Percentiles rank a stretch among this genome's conserved stretches.
These are phyloP conservation scores for Chionoecetes opilio DNA, from an alignment of 1,140 invertebrate genomes.

Conservation along the genomic window DNA sequence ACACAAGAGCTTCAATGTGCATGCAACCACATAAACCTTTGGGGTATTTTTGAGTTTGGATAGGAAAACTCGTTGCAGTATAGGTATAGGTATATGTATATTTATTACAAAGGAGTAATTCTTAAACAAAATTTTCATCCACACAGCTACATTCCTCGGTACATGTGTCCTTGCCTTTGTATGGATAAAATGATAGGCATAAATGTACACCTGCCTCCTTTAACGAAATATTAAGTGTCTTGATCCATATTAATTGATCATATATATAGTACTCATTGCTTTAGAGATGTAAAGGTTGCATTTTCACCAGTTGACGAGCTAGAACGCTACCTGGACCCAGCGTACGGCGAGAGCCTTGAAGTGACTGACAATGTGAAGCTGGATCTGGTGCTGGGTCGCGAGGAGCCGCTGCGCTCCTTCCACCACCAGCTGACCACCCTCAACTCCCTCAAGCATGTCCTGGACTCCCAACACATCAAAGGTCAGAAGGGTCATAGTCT, in stretches of 20 bases:
- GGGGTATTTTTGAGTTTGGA: too few species aligned
- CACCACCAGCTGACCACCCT: conserved; percentile 73
- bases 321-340: conserved; percentile 77
- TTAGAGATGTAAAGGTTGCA: background rate
- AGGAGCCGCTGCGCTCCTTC: conserved; percentile 69
- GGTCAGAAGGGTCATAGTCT: conserved; percentile 38
- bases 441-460: conserved; percentile 68
- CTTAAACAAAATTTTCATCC: too few species aligned
- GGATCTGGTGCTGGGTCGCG: conserved; percentile 73
- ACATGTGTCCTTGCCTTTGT: too few species aligned
- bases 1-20: too few species aligned
- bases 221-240: too few species aligned
- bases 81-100: too few species aligned
- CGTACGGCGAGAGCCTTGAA: conserved; percentile 69
- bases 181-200: too few species aligned
- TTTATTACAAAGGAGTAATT: too few species aligned
- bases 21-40: too few species aligned
- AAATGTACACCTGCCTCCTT: too few species aligned
- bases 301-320: conserved; percentile 76
- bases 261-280: background rate
- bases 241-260: background rate
- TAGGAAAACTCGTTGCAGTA: too few species aligned
- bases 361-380: conserved; percentile 71
- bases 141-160: too few species aligned
- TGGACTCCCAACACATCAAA: conserved; percentile 78